Evolutionary conservation across 1,140 invertebrate genomes (phyloP).

Genomic region (Branchinecta lynchi): DNA sequence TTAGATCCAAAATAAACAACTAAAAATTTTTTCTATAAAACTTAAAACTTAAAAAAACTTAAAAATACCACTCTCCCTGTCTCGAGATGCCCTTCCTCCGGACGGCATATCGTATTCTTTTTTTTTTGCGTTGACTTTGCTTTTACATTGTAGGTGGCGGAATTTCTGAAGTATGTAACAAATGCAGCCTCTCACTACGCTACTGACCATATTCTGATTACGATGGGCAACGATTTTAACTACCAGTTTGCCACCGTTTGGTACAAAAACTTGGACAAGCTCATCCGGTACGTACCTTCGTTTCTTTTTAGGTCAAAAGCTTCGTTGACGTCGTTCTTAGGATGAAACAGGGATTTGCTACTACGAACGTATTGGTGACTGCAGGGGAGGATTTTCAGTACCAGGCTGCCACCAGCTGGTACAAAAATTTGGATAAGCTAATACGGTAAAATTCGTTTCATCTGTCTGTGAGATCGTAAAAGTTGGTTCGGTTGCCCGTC

Average conservation of each 20-base stretch:
- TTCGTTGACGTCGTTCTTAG: too few relatives aligned
- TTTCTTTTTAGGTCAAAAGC: background rate
- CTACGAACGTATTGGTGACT: slow-evolving; percentile 64
- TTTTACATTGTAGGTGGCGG: background rate
- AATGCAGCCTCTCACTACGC: slow-evolving; percentile 31
- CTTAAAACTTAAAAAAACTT: too few relatives aligned
- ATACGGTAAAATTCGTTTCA: slow-evolving; percentile 44
- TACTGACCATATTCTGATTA: slow-evolving; percentile 60
- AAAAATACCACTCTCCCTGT: too few relatives aligned
- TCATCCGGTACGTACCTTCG: slow-evolving; percentile 50
- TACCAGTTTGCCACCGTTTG: slow-evolving; percentile 69
- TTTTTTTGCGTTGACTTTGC: background rate
- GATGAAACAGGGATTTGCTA: slow-evolving; percentile 32
- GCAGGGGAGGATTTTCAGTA: slow-evolving; percentile 92
- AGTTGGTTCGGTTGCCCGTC: too few relatives aligned
- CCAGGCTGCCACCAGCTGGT: slow-evolving; percentile 66
- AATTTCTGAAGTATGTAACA: background rate
- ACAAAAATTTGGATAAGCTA: slow-evolving; percentile 71
- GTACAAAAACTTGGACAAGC: slow-evolving; percentile 74
- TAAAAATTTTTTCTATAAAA: too few relatives aligned
- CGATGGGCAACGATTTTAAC: slow-evolving; percentile 87
- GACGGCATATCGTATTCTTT: too few relatives aligned
- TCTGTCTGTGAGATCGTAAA: too few relatives aligned
- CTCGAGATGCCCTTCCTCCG: too few relatives aligned
- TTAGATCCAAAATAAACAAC: too few relatives aligned